These are phyloP conservation scores for Numenius phaeopus DNA, from an alignment of 2,797 vertebrate species.

Conservation along the genomic window DNA sequence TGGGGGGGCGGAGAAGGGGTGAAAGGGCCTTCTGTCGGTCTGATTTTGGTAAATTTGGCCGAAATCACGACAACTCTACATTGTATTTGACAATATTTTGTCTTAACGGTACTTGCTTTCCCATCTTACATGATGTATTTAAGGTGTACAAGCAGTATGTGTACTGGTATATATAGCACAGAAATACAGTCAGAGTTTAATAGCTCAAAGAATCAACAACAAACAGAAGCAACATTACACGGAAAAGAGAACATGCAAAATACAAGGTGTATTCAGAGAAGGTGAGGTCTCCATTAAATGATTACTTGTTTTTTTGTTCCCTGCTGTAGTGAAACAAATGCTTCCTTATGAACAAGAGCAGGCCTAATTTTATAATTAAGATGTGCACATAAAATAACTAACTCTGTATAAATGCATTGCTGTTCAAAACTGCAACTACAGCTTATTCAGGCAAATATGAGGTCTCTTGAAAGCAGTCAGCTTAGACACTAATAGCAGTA, in stretches of 20 bases:
- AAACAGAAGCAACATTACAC: background rate
- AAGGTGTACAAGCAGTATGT: background rate
- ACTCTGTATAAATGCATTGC: background rate
- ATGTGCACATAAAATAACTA: background rate
- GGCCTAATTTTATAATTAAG: background rate
- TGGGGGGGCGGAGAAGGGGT: too few species aligned
- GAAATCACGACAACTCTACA: background rate
- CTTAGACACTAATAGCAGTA: background rate
- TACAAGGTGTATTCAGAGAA: background rate
- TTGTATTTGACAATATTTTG: background rate
- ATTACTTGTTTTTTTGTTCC: background rate
- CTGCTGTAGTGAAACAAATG: background rate
- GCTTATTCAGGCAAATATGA: background rate
- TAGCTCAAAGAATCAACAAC: background rate
- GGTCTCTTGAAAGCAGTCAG: background rate
- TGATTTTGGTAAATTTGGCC: too few species aligned
- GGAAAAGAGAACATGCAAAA: background rate
- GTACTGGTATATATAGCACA: background rate
- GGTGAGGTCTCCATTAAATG: background rate
- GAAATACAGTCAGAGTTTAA: background rate
- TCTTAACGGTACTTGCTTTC: background rate
- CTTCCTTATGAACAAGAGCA: background rate
- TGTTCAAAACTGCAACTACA: background rate
- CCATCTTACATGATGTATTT: background rate
- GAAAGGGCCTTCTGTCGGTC: too few species aligned